Conservation (phyloP, 1,140 invertebrate genomes). For the Ooceraea biroi region DNA sequence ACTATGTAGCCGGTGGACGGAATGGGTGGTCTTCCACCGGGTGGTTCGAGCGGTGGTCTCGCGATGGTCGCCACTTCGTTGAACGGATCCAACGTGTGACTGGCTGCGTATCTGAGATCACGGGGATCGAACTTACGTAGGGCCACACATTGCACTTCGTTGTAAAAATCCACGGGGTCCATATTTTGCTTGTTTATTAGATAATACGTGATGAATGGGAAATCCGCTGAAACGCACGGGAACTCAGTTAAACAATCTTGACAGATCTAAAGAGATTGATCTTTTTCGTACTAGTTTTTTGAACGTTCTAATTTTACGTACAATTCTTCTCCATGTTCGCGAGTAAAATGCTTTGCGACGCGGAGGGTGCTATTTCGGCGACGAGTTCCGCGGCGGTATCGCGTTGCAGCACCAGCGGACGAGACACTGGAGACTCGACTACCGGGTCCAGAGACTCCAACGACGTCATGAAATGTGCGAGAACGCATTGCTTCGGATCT, state of each 20-base stretch:
- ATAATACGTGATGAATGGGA: slow-evolving; percentile 96
- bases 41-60: slow-evolving; percentile 92
- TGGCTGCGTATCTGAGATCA: slow-evolving; percentile 92
- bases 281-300: neutral
- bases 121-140: slow-evolving; percentile 94
- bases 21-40: slow-evolving; percentile 91
- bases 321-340: slow-evolving; percentile 95
- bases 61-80: slow-evolving; percentile 96
- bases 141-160: slow-evolving; percentile 92
- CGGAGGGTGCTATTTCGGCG: slow-evolving; percentile 91
- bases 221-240: slow-evolving; percentile 89
- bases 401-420: slow-evolving; percentile 92
- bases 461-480: slow-evolving; percentile 95
- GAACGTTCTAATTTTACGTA: slow-evolving; percentile 76
- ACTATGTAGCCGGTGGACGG: slow-evolving; percentile 95
- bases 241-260: slow-evolving; percentile 29
- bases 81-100: slow-evolving; percentile 94
- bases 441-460: slow-evolving; percentile 93
- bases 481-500: slow-evolving; percentile 94
- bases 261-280: neutral
- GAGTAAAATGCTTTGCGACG: slow-evolving; percentile 91
- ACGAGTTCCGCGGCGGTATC: slow-evolving; percentile 92
- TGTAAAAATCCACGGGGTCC: slow-evolving; percentile 94
- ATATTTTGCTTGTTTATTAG: slow-evolving; percentile 94
- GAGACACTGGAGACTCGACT: slow-evolving; percentile 92